Conservation (phyloP, 2,113 vertebrate species). For the Rousettus leschenaultii region DNA sequence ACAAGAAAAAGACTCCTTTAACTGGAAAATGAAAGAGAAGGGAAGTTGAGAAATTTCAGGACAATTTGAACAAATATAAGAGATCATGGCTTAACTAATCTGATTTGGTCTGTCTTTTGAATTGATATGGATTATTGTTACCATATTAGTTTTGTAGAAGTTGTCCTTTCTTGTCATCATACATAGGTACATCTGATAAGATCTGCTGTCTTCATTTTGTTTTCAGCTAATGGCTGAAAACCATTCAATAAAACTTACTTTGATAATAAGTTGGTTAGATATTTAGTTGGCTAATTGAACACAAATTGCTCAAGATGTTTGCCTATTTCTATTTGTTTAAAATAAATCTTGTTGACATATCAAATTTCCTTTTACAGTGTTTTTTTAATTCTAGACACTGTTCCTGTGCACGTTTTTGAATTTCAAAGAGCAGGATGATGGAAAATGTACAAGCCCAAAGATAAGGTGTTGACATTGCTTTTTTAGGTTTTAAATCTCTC, state of each 20-base stretch:
- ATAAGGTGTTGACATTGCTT: background rate
- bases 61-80: background rate
- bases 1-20: background rate
- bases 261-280: background rate
- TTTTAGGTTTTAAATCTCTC: constrained; percentile 7
- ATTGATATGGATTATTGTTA: background rate
- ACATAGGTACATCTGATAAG: background rate
- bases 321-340: constrained; percentile 1
- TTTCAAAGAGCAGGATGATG: background rate
- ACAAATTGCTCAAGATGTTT: constrained; percentile 11
- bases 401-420: background rate
- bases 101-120: constrained; percentile 10
- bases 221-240: background rate
- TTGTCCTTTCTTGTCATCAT: background rate
- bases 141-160: background rate
- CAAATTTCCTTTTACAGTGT: background rate
- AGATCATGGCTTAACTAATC: background rate
- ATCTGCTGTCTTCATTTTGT: background rate
- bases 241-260: background rate
- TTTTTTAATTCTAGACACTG: background rate
- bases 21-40: background rate
- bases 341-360: background rate
- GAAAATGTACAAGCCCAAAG: background rate
- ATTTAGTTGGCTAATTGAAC: background rate
- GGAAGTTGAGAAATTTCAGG: background rate